phyloP scores from a whole-genome alignment of 2,888 invertebrate species.

The Nephrotoma guestfalica region DNA sequence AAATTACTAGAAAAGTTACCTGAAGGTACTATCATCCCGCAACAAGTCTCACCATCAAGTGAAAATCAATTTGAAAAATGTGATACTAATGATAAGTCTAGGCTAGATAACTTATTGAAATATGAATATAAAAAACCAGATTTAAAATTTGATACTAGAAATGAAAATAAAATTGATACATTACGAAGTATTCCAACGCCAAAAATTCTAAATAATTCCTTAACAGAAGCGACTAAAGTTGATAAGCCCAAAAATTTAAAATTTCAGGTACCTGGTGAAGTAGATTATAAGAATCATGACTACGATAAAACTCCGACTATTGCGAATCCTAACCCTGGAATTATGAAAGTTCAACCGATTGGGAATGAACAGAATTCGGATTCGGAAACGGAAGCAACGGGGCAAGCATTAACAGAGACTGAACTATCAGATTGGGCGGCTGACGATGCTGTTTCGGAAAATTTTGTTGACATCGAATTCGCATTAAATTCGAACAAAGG shows the following conservation, averaged over 20 bases:
- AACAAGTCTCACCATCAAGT: too few species aligned
- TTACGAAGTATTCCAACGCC: constrained; percentile 25
- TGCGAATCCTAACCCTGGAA: constrained; percentile 11
- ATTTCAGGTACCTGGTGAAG: constrained; percentile 14
- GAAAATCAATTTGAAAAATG: constrained; percentile 5
- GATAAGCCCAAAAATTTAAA: constrained; percentile 25
- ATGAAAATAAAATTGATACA: constrained; percentile 32
- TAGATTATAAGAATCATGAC: constrained; percentile 17
- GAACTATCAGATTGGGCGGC: constrained; percentile 84
- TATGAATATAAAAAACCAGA: constrained; percentile 22
- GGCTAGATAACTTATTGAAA: constrained; percentile 12
- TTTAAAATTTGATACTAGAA: constrained; percentile 28
- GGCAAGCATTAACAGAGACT: constrained; percentile 65
- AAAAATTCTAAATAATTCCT: constrained; percentile 22
- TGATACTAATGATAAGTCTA: constrained; percentile 16
- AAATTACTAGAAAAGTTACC: constrained; percentile 27
- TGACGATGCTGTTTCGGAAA: constrained; percentile 64
- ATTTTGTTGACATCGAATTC: constrained; percentile 51
- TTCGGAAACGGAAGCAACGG: constrained; percentile 54
- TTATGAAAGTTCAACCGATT: not conserved
- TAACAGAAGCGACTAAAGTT: constrained; percentile 18
- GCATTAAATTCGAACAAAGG: constrained; percentile 38
- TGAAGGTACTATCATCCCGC: constrained; percentile 21
- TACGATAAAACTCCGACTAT: constrained; percentile 31
- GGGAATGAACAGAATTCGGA: constrained; percentile 30